Base-by-base conservation (phyloP, 2,888 invertebrate species). In the Ommatoiulus sabulosus region DNA sequence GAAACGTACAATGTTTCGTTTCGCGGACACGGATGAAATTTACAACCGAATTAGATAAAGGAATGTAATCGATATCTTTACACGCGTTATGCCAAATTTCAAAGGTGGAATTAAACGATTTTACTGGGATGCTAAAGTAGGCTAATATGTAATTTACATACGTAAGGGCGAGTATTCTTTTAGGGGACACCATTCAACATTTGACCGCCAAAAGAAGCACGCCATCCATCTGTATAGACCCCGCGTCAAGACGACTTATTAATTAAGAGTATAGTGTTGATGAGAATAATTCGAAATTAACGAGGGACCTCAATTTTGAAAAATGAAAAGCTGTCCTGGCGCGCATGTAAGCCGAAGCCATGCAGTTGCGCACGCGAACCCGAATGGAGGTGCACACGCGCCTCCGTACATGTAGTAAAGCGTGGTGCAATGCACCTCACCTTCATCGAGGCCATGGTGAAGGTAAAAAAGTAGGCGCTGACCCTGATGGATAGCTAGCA, bases 231-330 rank as follows among this genome's bases (percentile, higher is more conserved):
- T 52, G 52, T 17, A 15, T 0, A n/a, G 63, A n/a, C n/a, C 80
- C 80, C 80, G 7, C 4, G 10, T 35, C 15, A 35, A 35, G 80
- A 15, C 35, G 2, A 3, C 80, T 80, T 80, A 80, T 80, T 80
- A 80, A 80, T 80, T 80, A 80, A 10, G 52, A 8, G 80, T 7
- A 12, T 8, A 46, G 46, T 35, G 80, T 80, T 80, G 35, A 80
- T 80, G 35, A 80, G 35, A 80, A 35, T 80, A 12, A 80, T 80
- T 80, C 35, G 80, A 80, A 80, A 80, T 80, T 80, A 80, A 80
- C 80, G 80, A 80, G 80, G 80, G 80, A 10, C 80, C 80, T 80
- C 24, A 3, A 24, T 72, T 72, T 10, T 72, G 24, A 72, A 72
- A 72, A 24, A 20, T 24, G 20, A 63, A 63, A 20, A 20, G n/a